Percentiles rank a stretch among this genome's conserved stretches.
Conservation (phyloP, 2,888 invertebrate species). For the Smittia aterrima region DNA sequence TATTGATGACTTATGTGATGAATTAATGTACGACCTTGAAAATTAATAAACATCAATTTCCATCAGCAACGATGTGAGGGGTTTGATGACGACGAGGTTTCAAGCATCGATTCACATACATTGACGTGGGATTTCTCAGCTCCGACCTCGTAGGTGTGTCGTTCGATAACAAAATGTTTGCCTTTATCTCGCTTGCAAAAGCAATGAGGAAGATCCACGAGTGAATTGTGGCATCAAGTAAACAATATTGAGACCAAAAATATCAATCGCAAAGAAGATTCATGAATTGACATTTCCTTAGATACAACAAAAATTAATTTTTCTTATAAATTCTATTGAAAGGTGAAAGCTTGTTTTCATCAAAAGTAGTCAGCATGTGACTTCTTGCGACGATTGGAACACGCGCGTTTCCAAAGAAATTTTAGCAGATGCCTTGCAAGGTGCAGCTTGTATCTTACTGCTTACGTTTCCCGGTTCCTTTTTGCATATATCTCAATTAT, state of each 20-base stretch:
- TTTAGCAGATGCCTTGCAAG: too few species aligned
- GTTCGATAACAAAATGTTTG: background rate
- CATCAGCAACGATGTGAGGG: background rate
- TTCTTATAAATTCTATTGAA: too few species aligned
- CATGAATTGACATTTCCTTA: too few species aligned
- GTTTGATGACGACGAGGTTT: background rate
- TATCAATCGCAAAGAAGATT: background rate
- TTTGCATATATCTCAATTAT: background rate
- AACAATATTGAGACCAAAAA: background rate
- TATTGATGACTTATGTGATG: background rate
- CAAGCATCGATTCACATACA: background rate
- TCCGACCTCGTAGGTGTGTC: background rate
- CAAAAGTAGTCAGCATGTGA: too few species aligned
- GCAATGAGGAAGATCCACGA: too few species aligned
- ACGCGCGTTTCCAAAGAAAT: too few species aligned
- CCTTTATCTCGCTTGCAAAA: too few species aligned
- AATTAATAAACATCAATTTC: conserved; percentile 34
- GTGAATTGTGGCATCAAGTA: background rate
- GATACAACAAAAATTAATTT: too few species aligned
- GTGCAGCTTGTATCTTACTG: too few species aligned
- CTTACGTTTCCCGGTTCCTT: too few species aligned
- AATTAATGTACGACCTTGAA: conserved; percentile 25
- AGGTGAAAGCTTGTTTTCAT: too few species aligned
- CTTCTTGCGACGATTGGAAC: too few species aligned
- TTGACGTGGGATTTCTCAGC: background rate